Percentiles rank a stretch among this genome's conserved stretches.
Conservation (phyloP, 2,113 vertebrate species). For the Phyllostomus discolor region DNA sequence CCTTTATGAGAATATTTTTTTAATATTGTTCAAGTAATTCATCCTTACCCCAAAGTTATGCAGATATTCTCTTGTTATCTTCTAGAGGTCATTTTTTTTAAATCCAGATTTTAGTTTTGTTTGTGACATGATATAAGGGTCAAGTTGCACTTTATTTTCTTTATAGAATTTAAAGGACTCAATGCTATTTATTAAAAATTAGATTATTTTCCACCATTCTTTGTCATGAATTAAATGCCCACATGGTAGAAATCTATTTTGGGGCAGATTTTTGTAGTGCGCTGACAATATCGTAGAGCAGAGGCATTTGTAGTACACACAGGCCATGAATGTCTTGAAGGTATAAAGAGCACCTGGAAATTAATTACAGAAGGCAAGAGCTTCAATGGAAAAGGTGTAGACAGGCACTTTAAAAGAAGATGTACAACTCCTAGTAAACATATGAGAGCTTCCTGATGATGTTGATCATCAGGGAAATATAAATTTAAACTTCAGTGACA, state of each 20-base stretch:
- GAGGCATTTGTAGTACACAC: background rate
- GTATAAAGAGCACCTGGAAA: background rate
- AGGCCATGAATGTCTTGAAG: background rate
- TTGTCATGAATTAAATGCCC: background rate
- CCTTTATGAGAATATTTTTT: background rate
- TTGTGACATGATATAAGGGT: background rate
- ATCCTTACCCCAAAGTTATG: background rate
- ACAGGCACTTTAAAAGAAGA: background rate
- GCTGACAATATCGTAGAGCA: background rate
- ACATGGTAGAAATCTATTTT: background rate
- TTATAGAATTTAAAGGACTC: background rate
- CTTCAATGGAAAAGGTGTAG: background rate
- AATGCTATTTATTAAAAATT: background rate
- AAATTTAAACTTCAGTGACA: background rate
- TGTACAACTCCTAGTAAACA: background rate
- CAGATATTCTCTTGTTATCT: background rate
- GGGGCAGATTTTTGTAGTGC: background rate
- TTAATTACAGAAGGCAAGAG: background rate
- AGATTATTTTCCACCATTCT: background rate
- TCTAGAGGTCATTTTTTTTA: background rate
- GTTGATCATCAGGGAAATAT: background rate
- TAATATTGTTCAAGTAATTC: background rate
- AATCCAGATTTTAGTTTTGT: background rate
- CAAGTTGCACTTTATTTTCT: background rate
- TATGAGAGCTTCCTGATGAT: background rate